Percentiles rank a stretch among this genome's conserved stretches.
Evolutionary conservation across 2,113 vertebrate genomes (phyloP).

Genomic region (Pitta sordida): DNA sequence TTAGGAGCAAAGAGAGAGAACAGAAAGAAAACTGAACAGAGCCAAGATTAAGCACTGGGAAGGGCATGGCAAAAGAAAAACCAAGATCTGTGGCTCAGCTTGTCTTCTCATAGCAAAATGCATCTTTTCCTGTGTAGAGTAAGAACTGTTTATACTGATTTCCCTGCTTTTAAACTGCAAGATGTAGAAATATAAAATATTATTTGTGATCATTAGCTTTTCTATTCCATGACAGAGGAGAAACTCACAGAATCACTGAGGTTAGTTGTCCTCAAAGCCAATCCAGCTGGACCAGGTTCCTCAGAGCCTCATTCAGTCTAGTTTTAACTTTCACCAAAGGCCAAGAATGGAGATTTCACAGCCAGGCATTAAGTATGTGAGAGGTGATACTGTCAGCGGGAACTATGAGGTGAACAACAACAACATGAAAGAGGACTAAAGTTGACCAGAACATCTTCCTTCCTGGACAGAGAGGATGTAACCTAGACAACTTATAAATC

Average conservation of each 20-base stretch:
- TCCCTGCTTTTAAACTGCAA: not conserved
- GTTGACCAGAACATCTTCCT: not conserved
- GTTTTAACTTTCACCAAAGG: not conserved
- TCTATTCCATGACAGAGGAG: not conserved
- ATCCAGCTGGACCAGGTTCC: not conserved
- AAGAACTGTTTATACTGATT: not conserved
- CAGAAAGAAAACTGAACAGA: constrained; percentile 52
- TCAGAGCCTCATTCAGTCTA: not conserved
- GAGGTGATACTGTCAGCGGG: not conserved
- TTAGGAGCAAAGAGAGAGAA: constrained; percentile 54
- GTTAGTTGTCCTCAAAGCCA: not conserved
- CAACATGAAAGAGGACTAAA: not conserved
- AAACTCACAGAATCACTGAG: not conserved
- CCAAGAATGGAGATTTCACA: not conserved
- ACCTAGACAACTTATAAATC: not conserved
- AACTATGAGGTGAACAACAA: not conserved
- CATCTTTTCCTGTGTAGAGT: not conserved
- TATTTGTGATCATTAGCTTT: not conserved
- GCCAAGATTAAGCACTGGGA: constrained; percentile 56
- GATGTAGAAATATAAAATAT: not conserved
- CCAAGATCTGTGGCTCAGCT: not conserved
- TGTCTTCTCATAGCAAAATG: not conserved
- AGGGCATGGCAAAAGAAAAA: not conserved
- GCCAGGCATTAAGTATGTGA: not conserved
- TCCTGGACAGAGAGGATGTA: not conserved